Evolutionary conservation across 2,797 vertebrate species (phyloP), one percentile per base, ranked within the genome.

Genomic region (Enteromius argenteus): DNA sequence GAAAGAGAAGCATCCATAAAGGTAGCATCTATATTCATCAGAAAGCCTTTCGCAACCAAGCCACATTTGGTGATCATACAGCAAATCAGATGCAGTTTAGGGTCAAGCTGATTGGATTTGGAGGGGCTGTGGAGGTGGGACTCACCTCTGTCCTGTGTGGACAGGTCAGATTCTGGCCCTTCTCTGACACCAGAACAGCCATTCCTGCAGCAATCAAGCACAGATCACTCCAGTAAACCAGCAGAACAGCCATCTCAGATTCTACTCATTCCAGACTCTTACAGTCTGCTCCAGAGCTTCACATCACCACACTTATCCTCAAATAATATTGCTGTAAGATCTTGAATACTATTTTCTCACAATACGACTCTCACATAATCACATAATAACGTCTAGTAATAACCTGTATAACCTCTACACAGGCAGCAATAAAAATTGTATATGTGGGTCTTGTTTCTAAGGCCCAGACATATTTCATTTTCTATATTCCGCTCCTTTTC

Each of bases 151-250:
- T 77, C 67, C 81, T 69, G 62, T 44, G 23, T 71, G 92, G 39
- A 92, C 85, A 86, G 90, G 84, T 84, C 90, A 90, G 84, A 92
- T 62, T 89, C 27, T 90, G 89, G 88, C 90, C 87, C 91, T 85
- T 92, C 90, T 84, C 62, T 77, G 88, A 90, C 89, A 83, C 91
- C 91, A 89, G 88, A 83, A 87, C 79, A 80, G 90, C 92, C 85
- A 71, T 94, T 94, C 94, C 95, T 96, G 94, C 91, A 89, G 81
- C 89, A 92, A 92, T 90, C 93, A 94, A 93, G 91, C 19, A 95
- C 88, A 95, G 89, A 93, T 80, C 67, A 87, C 77, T 78, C 69
- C 72, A 66, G 51, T n/a, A 58, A 83, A 46, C 75, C 66, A 77
- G 30, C 15, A 11, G 44, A 32, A 74, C 5, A 19, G 37, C 56